Percentiles rank a stretch among this genome's conserved stretches.
Evolutionary conservation across 30 jellyfish, hydroid and myxozoan species (phyloP).

Genomic region (Hydractinia symbiolongicarpus): DNA sequence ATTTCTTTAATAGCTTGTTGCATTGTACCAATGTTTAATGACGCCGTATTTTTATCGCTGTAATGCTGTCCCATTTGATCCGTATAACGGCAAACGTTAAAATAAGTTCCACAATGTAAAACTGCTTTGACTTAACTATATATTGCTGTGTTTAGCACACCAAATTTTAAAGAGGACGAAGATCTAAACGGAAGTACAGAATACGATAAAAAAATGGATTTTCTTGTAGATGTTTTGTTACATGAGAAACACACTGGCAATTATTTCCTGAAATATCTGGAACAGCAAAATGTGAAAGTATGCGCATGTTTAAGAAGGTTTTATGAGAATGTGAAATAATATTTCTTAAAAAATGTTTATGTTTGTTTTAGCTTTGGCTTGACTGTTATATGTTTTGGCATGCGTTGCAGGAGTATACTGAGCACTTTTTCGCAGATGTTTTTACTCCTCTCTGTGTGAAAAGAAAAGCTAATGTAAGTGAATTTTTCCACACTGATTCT

Average conservation of each 20-base stretch:
- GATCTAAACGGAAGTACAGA: background rate
- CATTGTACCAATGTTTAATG: too few species aligned
- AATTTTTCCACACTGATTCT: too few species aligned
- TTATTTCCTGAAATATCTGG: constrained; percentile 35
- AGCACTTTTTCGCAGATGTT: constrained; percentile 49
- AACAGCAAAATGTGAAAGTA: constrained; percentile 30
- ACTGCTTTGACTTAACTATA: too few species aligned
- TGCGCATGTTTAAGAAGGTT: background rate
- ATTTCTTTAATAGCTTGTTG: too few species aligned
- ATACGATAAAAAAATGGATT: constrained; percentile 10
- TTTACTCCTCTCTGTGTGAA: constrained; percentile 42
- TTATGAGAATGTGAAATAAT: background rate
- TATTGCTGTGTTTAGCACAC: background rate
- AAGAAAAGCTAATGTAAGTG: constrained; percentile 63
- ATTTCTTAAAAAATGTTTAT: background rate
- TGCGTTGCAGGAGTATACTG: constrained; percentile 57
- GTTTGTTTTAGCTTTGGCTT: constrained; percentile 36
- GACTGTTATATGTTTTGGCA: constrained; percentile 61
- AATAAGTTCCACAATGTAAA: too few species aligned
- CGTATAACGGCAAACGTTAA: too few species aligned
- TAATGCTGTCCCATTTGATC: too few species aligned
- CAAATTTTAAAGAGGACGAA: background rate
- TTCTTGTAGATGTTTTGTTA: constrained; percentile 45
- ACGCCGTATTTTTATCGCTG: too few species aligned
- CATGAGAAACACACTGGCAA: constrained; percentile 59